These are phyloP conservation scores for Macrophya alboannulata DNA, from an alignment of 2,888 invertebrate genomes.

Conservation along the genomic window DNA sequence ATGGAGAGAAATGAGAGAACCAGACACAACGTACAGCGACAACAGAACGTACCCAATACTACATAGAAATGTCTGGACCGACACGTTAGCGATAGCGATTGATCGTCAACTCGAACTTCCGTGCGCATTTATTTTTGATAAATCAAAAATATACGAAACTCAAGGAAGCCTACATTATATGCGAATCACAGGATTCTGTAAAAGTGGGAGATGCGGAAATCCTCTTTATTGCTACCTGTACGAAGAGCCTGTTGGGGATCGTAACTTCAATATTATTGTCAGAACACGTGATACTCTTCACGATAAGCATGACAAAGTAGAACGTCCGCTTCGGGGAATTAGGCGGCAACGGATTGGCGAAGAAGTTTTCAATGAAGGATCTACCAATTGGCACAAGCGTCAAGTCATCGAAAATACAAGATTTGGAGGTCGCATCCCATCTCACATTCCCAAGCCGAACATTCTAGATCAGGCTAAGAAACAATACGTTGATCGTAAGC, in stretches of 20 bases:
- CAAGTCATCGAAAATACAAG: constrained; percentile 35
- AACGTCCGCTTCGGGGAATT: constrained; percentile 43
- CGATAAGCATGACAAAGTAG: constrained; percentile 40
- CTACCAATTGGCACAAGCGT: constrained; percentile 39
- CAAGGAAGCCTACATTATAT: constrained; percentile 37
- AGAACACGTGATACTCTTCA: constrained; percentile 46
- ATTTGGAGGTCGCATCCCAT: constrained; percentile 44
- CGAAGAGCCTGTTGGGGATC: constrained; percentile 29
- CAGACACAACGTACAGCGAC: constrained; percentile 34
- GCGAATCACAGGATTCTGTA: constrained; percentile 37
- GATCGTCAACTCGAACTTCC: constrained; percentile 52
- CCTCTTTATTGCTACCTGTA: constrained; percentile 46
- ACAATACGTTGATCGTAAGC: constrained; percentile 46
- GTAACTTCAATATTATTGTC: constrained; percentile 24
- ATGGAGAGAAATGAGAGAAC: constrained; percentile 48
- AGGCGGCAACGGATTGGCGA: constrained; percentile 36
- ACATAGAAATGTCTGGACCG: constrained; percentile 49
- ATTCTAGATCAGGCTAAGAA: constrained; percentile 47
- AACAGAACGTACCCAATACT: constrained; percentile 49
- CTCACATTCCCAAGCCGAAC: constrained; percentile 24
- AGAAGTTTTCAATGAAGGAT: constrained; percentile 39
- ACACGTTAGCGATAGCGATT: constrained; percentile 38
- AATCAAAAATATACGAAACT: constrained; percentile 36
- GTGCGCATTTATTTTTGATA: constrained; percentile 41
- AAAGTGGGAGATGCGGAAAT: constrained; percentile 30